Conservation (phyloP, 1,140 invertebrate genomes). For the Diachasmimorpha longicaudata region DNA sequence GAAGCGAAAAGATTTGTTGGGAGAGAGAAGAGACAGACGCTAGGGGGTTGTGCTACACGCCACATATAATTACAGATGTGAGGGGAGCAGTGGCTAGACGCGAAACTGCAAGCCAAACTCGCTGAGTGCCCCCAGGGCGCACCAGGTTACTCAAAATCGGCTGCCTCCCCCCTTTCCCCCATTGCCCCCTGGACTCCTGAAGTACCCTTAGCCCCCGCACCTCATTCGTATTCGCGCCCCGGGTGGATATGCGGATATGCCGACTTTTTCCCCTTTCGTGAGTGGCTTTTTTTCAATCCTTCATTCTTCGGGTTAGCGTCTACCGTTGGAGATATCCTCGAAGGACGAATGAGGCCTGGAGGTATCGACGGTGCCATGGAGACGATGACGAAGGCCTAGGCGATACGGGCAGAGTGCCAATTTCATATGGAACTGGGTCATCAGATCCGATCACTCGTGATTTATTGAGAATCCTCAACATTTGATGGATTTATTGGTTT, state of each 20-base stretch:
- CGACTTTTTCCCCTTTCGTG: slow-evolving; percentile 18
- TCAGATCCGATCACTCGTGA: not conserved
- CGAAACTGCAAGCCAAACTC: slow-evolving; percentile 45
- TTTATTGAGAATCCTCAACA: not conserved
- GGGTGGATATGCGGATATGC: slow-evolving; percentile 42
- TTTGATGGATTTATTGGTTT: no score
- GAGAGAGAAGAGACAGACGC: slow-evolving; percentile 20
- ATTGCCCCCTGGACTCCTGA: slow-evolving; percentile 23
- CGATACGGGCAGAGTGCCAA: not conserved
- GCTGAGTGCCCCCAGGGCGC: slow-evolving; percentile 30
- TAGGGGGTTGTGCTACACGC: slow-evolving; percentile 40
- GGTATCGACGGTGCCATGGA: not conserved
- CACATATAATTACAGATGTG: slow-evolving; percentile 54
- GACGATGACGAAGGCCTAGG: slow-evolving; percentile 1
- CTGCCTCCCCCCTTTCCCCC: slow-evolving; percentile 33
- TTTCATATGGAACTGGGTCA: not conserved
- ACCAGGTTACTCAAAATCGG: slow-evolving; percentile 45
- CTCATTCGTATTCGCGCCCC: slow-evolving; percentile 54
- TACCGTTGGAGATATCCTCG: slow-evolving; percentile 11
- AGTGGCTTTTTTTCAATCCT: slow-evolving; percentile 18
- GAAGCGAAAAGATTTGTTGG: not conserved
- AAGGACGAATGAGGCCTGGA: slow-evolving; percentile 10
- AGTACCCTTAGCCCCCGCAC: not conserved
- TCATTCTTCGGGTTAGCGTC: slow-evolving; percentile 15
- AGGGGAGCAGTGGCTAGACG: slow-evolving; percentile 52